These are phyloP conservation scores for Scolopax bukidnonensis DNA, from an alignment of 2,797 vertebrate genomes.

Conservation along the genomic window DNA sequence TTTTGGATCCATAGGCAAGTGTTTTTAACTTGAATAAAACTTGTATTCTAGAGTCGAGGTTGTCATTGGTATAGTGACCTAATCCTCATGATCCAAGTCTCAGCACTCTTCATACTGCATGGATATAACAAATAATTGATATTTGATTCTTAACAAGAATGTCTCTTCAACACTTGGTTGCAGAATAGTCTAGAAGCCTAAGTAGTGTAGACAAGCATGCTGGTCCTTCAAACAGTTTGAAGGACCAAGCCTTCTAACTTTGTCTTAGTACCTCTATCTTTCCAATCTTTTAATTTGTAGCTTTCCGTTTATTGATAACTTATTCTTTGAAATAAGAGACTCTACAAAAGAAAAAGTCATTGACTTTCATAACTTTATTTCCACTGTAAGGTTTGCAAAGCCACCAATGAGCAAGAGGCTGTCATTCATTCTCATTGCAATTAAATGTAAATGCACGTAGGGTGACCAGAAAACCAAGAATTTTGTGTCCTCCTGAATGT, in stretches of 20 bases:
- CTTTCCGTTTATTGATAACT: neutral
- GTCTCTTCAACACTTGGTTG: neutral
- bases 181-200: neutral
- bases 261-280: neutral
- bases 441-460: neutral
- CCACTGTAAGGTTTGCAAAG: neutral
- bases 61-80: neutral
- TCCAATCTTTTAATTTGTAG: neutral
- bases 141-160: neutral
- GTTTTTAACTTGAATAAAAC: neutral
- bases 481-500: neutral
- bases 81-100: rapidly evolving
- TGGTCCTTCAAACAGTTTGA: neutral
- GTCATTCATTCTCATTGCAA: neutral
- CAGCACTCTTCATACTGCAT: neutral
- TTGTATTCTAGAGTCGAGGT: neutral
- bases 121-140: neutral
- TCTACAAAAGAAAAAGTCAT: neutral
- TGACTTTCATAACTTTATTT: neutral
- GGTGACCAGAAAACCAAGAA: neutral
- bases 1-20: neutral
- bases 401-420: neutral
- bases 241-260: neutral
- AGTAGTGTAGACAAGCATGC: neutral
- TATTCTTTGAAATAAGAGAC: neutral